Base-by-base conservation (phyloP, 2,113 vertebrate species). In the Paratilapia polleni region DNA sequence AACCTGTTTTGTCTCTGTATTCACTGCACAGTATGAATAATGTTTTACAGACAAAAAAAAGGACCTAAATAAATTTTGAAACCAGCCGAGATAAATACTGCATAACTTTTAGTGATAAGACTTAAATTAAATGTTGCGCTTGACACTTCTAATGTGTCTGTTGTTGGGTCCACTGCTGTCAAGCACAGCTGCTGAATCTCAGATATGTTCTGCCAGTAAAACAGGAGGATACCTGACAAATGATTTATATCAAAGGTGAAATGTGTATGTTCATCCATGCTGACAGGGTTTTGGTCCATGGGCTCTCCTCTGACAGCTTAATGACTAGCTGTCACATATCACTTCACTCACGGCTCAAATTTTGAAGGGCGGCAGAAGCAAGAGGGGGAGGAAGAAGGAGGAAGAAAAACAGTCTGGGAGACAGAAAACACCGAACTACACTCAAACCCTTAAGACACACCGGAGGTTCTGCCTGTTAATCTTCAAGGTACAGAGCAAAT, bases 311-410 rank as follows among this genome's bases (percentile, higher is more conserved):
- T 93, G 91, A 94, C 94, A 93, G 84, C 77, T 86, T 94, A 94
- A 93, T 93, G 87, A 94, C 80, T 85, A 73, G 78, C 87, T 95
- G 91, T 93, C 81, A 89, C 83, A 82, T 59, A 86, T 93, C 91
- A 90, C 83, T 88, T 78, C 70, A 43, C 89, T 84, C 79, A 24
- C 74, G 15, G 83, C 47, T 87, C 57, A 77, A 61, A 41, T 68
- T 83, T 59, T 80, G 70, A 58, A 66, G 56, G 64, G 61, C 4
- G 2, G 64, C 54, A 61, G 74, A 73, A 61, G 75, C 70, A 38
- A 57, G 58, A 24, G 76, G 36, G 36, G 57, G 58, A 78, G 43
- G 75, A 54, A 60, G 66, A 56, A 63, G 43, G 70, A 43, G 24
- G 61, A 70, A 63, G 63, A 64, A 81, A 86, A 89, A 86, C 78